These are phyloP conservation scores for Caenorhabditis sinica DNA, from an alignment of 2,888 invertebrate genomes.

Conservation along the genomic window DNA sequence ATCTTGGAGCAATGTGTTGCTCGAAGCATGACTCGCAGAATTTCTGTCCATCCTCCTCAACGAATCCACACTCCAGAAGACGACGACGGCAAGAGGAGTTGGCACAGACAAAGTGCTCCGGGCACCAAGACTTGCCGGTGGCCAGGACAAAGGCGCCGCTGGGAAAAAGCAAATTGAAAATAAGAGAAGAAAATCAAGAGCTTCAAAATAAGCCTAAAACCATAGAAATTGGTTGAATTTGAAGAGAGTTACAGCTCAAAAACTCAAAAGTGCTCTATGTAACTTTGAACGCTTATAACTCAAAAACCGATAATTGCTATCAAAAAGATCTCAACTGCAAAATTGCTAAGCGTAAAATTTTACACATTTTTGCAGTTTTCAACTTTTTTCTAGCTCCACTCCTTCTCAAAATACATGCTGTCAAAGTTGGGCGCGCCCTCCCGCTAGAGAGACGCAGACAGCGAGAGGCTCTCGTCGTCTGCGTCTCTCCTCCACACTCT, in stretches of 20 bases:
- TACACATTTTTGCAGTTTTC: neutral
- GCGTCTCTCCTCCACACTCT: neutral
- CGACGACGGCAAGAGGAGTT: constrained; percentile 93
- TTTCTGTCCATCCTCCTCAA: constrained; percentile 94
- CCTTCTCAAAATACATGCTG: neutral
- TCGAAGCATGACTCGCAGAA: constrained; percentile 96
- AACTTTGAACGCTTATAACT: neutral
- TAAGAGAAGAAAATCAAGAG: neutral
- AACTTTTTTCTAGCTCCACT: neutral
- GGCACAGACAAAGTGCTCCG: constrained; percentile 97
- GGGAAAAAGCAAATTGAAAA: constrained; percentile 67
- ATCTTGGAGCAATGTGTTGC: constrained; percentile 95
- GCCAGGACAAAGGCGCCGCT: constrained; percentile 99
- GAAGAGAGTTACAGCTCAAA: too few species aligned
- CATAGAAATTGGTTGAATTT: neutral
- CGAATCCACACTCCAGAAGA: constrained; percentile 96
- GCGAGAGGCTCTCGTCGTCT: neutral
- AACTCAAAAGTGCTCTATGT: too few species aligned
- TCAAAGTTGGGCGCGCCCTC: neutral
- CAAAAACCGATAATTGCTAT: neutral
- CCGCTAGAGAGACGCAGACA: neutral
- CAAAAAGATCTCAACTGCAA: neutral
- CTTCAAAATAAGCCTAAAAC: neutral
- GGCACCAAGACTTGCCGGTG: constrained; percentile 98
- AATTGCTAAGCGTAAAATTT: constrained; percentile 6